These are phyloP conservation scores for Neuroscelio doddi DNA, from an alignment of 2,888 invertebrate genomes.

Conservation along the genomic window DNA sequence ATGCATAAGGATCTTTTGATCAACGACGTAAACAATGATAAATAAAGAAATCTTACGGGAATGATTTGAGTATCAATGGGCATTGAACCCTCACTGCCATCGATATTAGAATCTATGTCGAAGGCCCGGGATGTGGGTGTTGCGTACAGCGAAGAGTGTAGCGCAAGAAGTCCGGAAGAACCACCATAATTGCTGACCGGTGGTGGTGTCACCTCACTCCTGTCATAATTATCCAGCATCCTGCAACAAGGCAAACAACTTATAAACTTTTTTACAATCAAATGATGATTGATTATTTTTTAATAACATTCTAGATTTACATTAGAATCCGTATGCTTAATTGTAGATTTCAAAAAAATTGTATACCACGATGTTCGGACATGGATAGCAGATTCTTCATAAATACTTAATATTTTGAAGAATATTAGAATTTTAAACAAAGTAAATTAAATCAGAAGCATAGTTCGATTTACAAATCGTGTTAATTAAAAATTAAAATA, in stretches of 20 bases:
- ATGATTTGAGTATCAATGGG: slow-evolving; percentile 70
- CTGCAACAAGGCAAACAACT: slow-evolving; percentile 58
- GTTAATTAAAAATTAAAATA: too few relatives aligned
- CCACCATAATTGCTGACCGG: slow-evolving; percentile 68
- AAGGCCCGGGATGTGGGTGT: slow-evolving; percentile 65
- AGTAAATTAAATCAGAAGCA: neutral
- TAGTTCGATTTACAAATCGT: too few relatives aligned
- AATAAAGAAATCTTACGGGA: slow-evolving; percentile 62
- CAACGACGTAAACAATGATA: too few relatives aligned
- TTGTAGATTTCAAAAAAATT: too few relatives aligned
- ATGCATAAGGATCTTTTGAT: too few relatives aligned
- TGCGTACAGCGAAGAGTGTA: slow-evolving; percentile 69
- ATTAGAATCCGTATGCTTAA: too few relatives aligned
- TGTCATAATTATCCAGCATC: slow-evolving; percentile 72
- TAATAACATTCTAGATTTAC: neutral
- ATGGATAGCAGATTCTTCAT: too few relatives aligned
- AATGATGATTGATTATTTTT: neutral
- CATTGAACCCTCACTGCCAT: slow-evolving; percentile 68
- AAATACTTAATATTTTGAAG: neutral
- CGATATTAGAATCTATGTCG: slow-evolving; percentile 69
- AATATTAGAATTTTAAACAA: neutral
- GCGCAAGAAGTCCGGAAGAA: slow-evolving; percentile 66
- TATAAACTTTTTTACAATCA: neutral
- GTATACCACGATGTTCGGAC: too few relatives aligned
- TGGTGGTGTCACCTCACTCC: slow-evolving; percentile 70